Percentiles rank a stretch among this genome's conserved stretches.
phyloP scores from a whole-genome alignment of 2,888 invertebrate species.

The Drosophila kuntzei region DNA sequence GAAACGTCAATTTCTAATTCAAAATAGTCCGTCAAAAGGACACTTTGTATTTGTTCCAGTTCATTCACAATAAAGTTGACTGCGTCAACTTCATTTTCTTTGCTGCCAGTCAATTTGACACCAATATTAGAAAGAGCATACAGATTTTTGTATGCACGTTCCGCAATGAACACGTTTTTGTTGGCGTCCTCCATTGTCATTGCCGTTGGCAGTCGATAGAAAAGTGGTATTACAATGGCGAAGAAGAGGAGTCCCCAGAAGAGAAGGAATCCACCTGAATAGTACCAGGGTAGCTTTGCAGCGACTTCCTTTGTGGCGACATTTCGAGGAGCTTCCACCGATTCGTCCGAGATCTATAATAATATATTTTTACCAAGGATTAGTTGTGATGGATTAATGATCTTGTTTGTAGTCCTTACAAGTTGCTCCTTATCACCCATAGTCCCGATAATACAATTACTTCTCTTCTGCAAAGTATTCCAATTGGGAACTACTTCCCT shows the following conservation, averaged over 20 bases:
- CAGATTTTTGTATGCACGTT: constrained; percentile 86
- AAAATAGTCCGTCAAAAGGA: constrained; percentile 68
- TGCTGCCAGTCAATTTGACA: constrained; percentile 87
- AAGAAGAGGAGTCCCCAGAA: constrained; percentile 70
- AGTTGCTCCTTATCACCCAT: constrained; percentile 54
- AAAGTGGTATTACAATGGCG: constrained; percentile 58
- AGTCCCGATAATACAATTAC: neutral
- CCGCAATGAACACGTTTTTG: constrained; percentile 88
- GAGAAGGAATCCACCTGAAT: constrained; percentile 59
- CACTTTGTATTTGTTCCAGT: constrained; percentile 62
- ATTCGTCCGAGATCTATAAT: constrained; percentile 41
- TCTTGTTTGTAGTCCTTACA: constrained; percentile 34
- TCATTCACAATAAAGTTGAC: constrained; percentile 85
- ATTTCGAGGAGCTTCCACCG: constrained; percentile 25
- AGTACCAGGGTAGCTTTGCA: constrained; percentile 68
- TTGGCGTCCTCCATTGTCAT: constrained; percentile 47
- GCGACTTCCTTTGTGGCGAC: constrained; percentile 12
- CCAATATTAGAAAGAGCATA: constrained; percentile 49
- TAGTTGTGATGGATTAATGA: neutral
- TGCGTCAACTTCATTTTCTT: constrained; percentile 89
- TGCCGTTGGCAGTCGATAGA: constrained; percentile 60
- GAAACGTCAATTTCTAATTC: constrained; percentile 80
- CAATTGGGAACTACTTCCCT: constrained; percentile 4
- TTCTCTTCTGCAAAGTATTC: neutral
- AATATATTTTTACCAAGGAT: neutral